A percentile compares a stretch with the other conserved stretches of the same genome.
Evolutionary conservation across 2,888 invertebrate species (phyloP).

Genomic region (Diploptera punctata): DNA sequence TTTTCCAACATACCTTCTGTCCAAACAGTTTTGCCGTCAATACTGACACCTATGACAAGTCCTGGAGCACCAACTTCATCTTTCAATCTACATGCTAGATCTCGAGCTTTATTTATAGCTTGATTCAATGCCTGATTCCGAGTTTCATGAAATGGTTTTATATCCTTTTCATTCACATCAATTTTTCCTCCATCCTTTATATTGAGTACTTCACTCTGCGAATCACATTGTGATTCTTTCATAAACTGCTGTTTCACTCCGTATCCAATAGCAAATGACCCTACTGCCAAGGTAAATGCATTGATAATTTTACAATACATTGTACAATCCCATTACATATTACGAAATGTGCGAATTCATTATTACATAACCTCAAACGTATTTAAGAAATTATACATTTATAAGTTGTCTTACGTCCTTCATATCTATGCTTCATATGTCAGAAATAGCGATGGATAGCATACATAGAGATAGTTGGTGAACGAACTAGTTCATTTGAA

Average conservation of each 20-base stretch:
- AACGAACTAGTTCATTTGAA: too few relatives aligned
- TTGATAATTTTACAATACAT: neutral
- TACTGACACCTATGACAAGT: constrained; percentile 55
- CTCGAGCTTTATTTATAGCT: constrained; percentile 9
- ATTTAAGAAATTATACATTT: too few relatives aligned
- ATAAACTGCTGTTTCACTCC: neutral
- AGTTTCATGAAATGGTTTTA: neutral
- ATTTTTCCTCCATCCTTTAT: too few relatives aligned
- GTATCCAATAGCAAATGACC: neutral
- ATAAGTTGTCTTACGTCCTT: too few relatives aligned
- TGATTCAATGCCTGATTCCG: neutral
- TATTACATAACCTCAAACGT: too few relatives aligned
- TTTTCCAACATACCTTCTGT: constrained; percentile 55
- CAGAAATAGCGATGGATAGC: too few relatives aligned
- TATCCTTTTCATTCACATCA: too few relatives aligned
- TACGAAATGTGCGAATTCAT: too few relatives aligned
- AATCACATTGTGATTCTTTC: neutral
- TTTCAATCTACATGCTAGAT: constrained; percentile 11
- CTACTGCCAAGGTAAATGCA: neutral
- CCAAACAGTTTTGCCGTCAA: constrained; percentile 58
- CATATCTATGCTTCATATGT: too few relatives aligned
- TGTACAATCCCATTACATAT: too few relatives aligned
- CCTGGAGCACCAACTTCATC: constrained; percentile 53
- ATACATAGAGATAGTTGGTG: too few relatives aligned
- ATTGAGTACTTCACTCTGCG: too few relatives aligned